phyloP scores from a whole-genome alignment of 2,797 vertebrate genomes.

The Enteromius trimaculatus region DNA sequence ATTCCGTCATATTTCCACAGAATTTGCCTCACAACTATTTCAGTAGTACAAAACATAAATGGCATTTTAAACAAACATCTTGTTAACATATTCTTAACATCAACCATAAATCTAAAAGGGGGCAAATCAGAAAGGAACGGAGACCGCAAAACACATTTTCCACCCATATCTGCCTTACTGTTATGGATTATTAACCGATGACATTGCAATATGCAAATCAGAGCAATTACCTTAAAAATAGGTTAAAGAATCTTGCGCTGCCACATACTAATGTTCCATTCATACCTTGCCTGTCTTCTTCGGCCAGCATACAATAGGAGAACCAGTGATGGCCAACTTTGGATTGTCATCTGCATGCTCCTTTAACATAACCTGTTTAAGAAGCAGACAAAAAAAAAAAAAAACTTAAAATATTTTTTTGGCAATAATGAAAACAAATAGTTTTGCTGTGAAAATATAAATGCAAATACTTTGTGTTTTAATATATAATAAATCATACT shows the following conservation, averaged over 20 bases:
- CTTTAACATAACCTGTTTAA: slow-evolving; percentile 86
- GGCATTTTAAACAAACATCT: not conserved
- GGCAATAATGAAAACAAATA: not conserved
- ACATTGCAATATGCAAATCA: not conserved
- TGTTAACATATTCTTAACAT: not conserved
- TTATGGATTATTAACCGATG: not conserved
- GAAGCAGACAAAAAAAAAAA: not conserved
- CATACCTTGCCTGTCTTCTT: slow-evolving; percentile 91
- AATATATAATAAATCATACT: not conserved
- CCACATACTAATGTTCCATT: slow-evolving; percentile 11
- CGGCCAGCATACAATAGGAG: slow-evolving; percentile 92
- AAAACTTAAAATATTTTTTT: slow-evolving; percentile 10
- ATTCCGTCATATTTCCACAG: not conserved
- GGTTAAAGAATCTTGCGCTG: not conserved
- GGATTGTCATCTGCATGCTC: slow-evolving; percentile 93
- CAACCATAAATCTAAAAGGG: not conserved
- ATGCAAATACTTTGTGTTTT: not conserved
- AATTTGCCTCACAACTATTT: not conserved
- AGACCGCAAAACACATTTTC: not conserved
- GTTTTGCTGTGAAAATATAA: not conserved
- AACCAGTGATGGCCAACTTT: slow-evolving; percentile 88
- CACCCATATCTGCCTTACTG: not conserved
- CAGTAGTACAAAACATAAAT: not conserved
- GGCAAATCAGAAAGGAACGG: not conserved
- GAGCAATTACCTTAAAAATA: not conserved